Evolutionary conservation across 1,140 invertebrate species (phyloP), one percentile per base, ranked within the genome.

Genomic region (Yoshiicerus persimilis): DNA sequence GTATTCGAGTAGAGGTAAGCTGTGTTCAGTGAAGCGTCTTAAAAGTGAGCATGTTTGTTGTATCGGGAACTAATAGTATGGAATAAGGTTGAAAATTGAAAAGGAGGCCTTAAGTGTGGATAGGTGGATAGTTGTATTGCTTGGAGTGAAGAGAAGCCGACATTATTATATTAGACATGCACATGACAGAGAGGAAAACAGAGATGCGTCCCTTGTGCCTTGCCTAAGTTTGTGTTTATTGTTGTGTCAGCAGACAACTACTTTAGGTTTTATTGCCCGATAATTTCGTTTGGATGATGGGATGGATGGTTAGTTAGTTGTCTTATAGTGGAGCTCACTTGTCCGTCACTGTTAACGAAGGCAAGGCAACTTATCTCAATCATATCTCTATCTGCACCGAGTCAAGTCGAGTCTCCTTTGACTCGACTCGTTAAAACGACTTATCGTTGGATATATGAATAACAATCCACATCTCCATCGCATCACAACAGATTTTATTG

Each of bases 231-330:
- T 36, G 13, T 32, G 32, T 80, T 30, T 80, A 80, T 80, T 80
- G 75, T 80, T 38, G 75, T 80, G 75, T 84, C 64, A 83, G 56
- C 83, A 66, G 77, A 62, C 62, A 75, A 66, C 87, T 88, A 88
- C 87, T 88, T 80, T 88, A 86, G 41, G 30, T 88, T 88, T 88
- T 88, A 88, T 88, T 86, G 30, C 87, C 84, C 87, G 66, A 88
- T 88, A 88, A 88, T 88, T 88, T 86, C 84, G 62, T 80, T 80
- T 70, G 66, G 75, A 36, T 80, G 34, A 36, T 80, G 34, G 75
- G 75, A 80, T 80, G 47, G 39, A n/a, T 80, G 75, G 20, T 80
- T 32, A n/a, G 75, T 36, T 80, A 80, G n/a, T 70, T 27, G 25
- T 30, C 66, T 70, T 66, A 27, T n/a, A n/a, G n/a, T n/a, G n/a